These are phyloP conservation scores for Ctena decussata DNA, from an alignment of 2,888 invertebrate genomes.

Conservation along the genomic window DNA sequence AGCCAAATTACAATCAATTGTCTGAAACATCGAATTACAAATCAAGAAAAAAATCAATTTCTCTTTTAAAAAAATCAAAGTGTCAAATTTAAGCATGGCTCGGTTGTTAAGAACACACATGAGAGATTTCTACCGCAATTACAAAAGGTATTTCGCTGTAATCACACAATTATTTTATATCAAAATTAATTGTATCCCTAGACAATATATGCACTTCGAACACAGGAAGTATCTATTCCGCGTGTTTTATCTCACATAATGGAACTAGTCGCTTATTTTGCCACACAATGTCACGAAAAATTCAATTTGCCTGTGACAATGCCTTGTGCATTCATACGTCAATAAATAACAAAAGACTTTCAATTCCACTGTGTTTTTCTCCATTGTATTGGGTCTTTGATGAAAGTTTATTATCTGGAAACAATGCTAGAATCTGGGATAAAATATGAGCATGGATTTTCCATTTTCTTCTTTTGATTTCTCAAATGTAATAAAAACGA, in stretches of 20 bases:
- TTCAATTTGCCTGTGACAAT: constrained; percentile 67
- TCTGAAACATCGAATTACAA: too few relatives aligned
- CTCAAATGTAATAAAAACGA: constrained; percentile 63
- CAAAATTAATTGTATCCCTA: constrained; percentile 19
- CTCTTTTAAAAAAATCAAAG: not conserved
- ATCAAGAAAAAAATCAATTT: not conserved
- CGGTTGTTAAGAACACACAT: not conserved
- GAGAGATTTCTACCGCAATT: not conserved
- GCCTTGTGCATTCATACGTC: constrained; percentile 57
- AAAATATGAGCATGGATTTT: constrained; percentile 66
- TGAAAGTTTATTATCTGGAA: constrained; percentile 22
- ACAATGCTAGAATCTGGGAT: constrained; percentile 65
- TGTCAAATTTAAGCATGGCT: constrained; percentile 1
- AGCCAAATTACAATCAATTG: too few relatives aligned
- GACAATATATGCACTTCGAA: constrained; percentile 10
- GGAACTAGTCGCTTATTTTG: constrained; percentile 57
- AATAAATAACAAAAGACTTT: constrained; percentile 67
- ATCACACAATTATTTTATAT: constrained; percentile 14
- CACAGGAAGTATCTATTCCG: constrained; percentile 40
- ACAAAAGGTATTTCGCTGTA: not conserved
- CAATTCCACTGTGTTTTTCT: constrained; percentile 60
- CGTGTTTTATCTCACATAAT: constrained; percentile 58
- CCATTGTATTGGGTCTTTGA: constrained; percentile 45
- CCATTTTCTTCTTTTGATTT: constrained; percentile 67
- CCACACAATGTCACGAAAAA: constrained; percentile 59